Percentiles rank a stretch among this genome's conserved stretches.
Evolutionary conservation across 2,888 invertebrate genomes (phyloP).

Genomic region (Melangyna quadrimaculata): DNA sequence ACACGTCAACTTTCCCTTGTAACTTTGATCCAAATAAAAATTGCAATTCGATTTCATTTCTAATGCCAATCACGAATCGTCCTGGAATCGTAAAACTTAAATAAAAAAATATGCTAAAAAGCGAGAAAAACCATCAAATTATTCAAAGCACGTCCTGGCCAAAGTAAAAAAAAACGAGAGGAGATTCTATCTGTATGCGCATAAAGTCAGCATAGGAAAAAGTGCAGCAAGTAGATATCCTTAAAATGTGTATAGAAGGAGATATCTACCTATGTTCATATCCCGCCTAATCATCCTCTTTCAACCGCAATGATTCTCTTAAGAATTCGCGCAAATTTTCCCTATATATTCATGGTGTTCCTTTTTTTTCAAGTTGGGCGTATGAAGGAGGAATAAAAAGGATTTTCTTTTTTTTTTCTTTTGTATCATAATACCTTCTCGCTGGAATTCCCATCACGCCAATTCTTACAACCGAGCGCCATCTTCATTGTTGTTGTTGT

Average conservation of each 20-base stretch:
- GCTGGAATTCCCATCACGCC: neutral
- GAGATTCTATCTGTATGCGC: neutral
- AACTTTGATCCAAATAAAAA: slow-evolving; percentile 42
- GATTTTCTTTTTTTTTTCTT: neutral
- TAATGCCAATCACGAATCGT: slow-evolving; percentile 62
- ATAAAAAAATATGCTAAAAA: neutral
- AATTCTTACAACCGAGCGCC: neutral
- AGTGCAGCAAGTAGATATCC: slow-evolving; percentile 36
- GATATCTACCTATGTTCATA: neutral
- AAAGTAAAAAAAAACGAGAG: neutral
- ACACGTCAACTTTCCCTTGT: slow-evolving; percentile 40
- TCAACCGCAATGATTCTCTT: slow-evolving; percentile 18
- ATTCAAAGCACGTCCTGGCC: slow-evolving; percentile 49
- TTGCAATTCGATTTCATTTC: slow-evolving; percentile 48
- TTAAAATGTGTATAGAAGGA: neutral
- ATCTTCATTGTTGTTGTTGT: neutral
- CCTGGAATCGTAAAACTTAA: slow-evolving; percentile 4
- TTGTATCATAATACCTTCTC: neutral
- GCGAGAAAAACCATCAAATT: neutral
- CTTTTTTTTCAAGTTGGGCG: neutral
- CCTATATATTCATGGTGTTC: slow-evolving; percentile 24
- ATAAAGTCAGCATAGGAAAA: neutral
- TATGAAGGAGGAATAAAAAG: neutral
- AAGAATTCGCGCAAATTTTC: slow-evolving; percentile 4
- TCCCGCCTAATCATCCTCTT: neutral